Conservation (phyloP, 2,888 invertebrate species). For the Dynastes grantii region DNA sequence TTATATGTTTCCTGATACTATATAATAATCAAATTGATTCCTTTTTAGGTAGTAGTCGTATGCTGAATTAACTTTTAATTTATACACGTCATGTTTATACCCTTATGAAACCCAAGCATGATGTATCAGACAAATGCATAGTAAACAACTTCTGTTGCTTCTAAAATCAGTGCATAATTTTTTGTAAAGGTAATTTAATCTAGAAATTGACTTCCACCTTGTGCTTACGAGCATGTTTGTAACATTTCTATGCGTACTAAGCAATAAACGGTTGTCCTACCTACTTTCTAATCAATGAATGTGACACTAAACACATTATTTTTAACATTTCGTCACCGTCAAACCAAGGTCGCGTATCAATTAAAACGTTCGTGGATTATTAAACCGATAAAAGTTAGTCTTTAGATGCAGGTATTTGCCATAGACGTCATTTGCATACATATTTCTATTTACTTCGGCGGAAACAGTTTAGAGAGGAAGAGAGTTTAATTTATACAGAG, state of each 20-base stretch:
- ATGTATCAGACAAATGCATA: no score
- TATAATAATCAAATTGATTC: no score
- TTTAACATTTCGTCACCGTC: slow-evolving; percentile 5
- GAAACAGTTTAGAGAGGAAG: neutral
- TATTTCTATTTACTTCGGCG: neutral
- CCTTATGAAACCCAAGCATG: neutral
- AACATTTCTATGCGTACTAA: slow-evolving; percentile 26
- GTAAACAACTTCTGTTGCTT: neutral
- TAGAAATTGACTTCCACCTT: slow-evolving; percentile 14
- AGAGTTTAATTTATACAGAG: neutral
- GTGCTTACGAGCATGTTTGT: slow-evolving; percentile 16
- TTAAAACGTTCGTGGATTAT: slow-evolving; percentile 1
- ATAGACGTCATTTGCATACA: neutral
- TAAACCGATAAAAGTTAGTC: neutral
- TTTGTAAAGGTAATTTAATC: slow-evolving; percentile 17
- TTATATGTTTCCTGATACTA: no score
- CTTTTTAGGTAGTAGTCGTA: no score
- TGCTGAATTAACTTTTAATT: no score
- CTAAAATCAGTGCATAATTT: neutral
- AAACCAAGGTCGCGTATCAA: slow-evolving; percentile 15
- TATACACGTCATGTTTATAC: neutral
- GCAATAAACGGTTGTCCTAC: slow-evolving; percentile 21
- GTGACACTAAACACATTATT: slow-evolving; percentile 6
- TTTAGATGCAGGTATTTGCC: neutral
- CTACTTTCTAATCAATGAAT: slow-evolving; percentile 31